Conservation (phyloP, 2,888 invertebrate genomes). For the Amblyjoppa fuscipennis region DNA sequence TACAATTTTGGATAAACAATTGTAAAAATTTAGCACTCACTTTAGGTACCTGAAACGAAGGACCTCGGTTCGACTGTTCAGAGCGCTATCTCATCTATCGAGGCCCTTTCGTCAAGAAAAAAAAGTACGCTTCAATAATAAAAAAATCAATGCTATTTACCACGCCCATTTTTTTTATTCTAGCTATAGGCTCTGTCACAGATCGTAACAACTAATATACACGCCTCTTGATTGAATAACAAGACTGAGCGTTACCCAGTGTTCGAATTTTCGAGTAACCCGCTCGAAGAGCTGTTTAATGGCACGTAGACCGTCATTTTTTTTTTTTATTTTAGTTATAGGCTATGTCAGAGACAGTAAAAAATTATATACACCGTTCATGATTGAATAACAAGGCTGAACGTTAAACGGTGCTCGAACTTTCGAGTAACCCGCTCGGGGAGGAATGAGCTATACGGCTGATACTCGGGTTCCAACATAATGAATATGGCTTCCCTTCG, state of each 20-base stretch:
- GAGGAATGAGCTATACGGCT: conserved; percentile 42
- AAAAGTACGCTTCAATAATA: background rate
- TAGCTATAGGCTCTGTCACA: background rate
- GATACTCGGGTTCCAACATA: conserved; percentile 19
- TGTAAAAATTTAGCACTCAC: too few species aligned
- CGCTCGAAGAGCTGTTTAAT: background rate
- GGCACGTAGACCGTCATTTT: background rate
- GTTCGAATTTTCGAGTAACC: conserved; percentile 51
- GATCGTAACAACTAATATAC: background rate
- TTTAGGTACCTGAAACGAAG: background rate
- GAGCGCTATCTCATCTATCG: background rate
- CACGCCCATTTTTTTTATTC: background rate
- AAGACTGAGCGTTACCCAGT: conserved; percentile 40
- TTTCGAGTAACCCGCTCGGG: conserved; percentile 31
- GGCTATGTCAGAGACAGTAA: background rate
- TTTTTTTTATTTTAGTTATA: background rate
- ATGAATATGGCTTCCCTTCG: conserved; percentile 58
- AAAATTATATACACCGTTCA: conserved; percentile 3
- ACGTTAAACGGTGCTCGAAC: conserved; percentile 57
- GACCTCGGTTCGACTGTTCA: conserved; percentile 4
- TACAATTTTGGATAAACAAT: too few species aligned
- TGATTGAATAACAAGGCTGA: conserved; percentile 35
- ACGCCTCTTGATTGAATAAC: conserved; percentile 32
- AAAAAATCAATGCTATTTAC: background rate
- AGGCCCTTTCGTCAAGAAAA: background rate